phyloP scores from a whole-genome alignment of 2,797 vertebrate species.

The Margarornis squamiger region DNA sequence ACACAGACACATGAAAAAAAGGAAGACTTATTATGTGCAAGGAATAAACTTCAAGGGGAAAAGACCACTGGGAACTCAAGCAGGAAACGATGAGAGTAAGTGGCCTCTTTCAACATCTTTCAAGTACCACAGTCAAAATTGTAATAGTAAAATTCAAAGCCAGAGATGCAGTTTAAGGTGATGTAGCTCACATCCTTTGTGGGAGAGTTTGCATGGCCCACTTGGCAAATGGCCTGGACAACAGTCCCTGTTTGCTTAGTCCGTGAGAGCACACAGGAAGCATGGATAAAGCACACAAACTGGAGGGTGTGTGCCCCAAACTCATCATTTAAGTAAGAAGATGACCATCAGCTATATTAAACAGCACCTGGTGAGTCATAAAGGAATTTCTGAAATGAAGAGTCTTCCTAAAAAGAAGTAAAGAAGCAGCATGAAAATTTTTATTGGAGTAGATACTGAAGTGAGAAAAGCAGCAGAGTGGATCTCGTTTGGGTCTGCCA shows the following conservation, averaged over 20 bases:
- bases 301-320: neutral
- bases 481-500: neutral
- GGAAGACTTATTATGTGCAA: neutral
- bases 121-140: neutral
- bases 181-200: neutral
- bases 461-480: neutral
- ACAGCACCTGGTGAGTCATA: neutral
- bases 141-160: neutral
- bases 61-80: neutral
- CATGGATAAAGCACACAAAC: neutral
- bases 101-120: neutral
- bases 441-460: neutral
- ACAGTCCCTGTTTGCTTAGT: neutral
- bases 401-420: neutral
- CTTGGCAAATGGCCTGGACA: neutral
- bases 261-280: neutral
- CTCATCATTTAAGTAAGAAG: neutral
- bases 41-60: neutral
- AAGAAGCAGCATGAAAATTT: neutral
- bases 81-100: neutral
- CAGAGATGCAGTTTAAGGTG: neutral
- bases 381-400: neutral
- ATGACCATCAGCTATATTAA: neutral
- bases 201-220: neutral
- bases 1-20: neutral